Base-by-base conservation (phyloP, 30 jellyfish, hydroid and myxozoan species). In the Pseudorhiza aurosa region DNA sequence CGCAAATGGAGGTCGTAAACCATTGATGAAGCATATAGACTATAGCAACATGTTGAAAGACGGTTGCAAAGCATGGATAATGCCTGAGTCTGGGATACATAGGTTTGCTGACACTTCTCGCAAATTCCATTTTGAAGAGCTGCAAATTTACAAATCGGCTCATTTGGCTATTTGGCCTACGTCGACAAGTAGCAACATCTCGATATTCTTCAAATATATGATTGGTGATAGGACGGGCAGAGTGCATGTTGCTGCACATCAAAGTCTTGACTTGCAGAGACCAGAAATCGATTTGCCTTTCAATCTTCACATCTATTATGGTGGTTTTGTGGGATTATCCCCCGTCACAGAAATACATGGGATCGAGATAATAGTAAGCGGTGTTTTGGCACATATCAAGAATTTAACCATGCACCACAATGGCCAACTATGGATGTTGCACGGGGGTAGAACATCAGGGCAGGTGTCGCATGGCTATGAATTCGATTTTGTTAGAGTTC, bases 41-140 rank as follows among this genome's bases (percentile, higher is more conserved):
- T 81, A 81, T 53, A 62, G 15, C 43, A 65, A 81, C 50, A 81
- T 81, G 15, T 10, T 29, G 8, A 65, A 55, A 26, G 92, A 81
- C 59, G 92, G 92, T 15, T 68, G 92, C 77, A 81, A 81, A 68
- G 92, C 92, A 11, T 81, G 92, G 92, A 68, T 81, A 17, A 81
- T 81, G 92, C 92, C 92, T 14, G 92, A 81, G 17, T 81, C 92
- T 3, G 92, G 92, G 5, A 81, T 81, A 11, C 92, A 81, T 28
- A 10, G 78, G 3, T 81, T 81, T 37, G 92, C 92, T 0, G 85
- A 81, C 67, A 65, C 71, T 17, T 78, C 77, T 2, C 84, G 67
- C 32, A 35, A 43, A 15, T 81, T 81, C 59, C 92, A 81, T 40
- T 81, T 81, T 25, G 92, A 81, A 43, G 92, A 81, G 40, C 78